phyloP scores from a whole-genome alignment of 2,888 invertebrate genomes.

The Darwinula stevensoni region DNA sequence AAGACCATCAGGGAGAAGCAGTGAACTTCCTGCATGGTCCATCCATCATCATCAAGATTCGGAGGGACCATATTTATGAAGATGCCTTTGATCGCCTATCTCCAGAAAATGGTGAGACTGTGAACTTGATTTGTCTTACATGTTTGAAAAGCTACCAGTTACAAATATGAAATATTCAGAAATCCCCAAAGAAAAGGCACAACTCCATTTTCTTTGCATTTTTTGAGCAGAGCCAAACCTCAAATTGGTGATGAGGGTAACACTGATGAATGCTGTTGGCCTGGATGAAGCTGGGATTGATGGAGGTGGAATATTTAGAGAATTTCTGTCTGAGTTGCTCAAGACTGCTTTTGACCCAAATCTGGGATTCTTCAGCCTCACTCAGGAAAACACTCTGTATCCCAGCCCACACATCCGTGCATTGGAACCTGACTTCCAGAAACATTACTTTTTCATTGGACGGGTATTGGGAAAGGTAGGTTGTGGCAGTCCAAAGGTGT shows the following conservation, averaged over 20 bases:
- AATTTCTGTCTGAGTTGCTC: slow-evolving; percentile 71
- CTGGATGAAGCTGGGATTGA: slow-evolving; percentile 88
- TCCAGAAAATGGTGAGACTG: slow-evolving; percentile 41
- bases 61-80: slow-evolving; percentile 83
- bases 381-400: slow-evolving; percentile 72
- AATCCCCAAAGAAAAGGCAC: background rate
- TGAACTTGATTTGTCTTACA: background rate
- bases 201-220: slow-evolving; percentile 4
- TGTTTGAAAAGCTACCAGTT: slow-evolving; percentile 4
- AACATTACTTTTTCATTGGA: slow-evolving; percentile 83
- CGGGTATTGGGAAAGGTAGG: slow-evolving; percentile 67
- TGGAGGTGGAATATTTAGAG: slow-evolving; percentile 84
- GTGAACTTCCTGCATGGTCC: slow-evolving; percentile 43
- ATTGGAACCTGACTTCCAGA: slow-evolving; percentile 49
- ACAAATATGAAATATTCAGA: background rate
- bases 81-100: slow-evolving; percentile 87
- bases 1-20: slow-evolving; percentile 39
- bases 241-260: slow-evolving; percentile 53
- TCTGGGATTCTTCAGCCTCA: slow-evolving; percentile 63
- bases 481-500: background rate
- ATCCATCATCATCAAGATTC: slow-evolving; percentile 38
- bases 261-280: slow-evolving; percentile 64
- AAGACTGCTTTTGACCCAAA: slow-evolving; percentile 92
- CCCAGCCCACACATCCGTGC: slow-evolving; percentile 78
- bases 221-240: slow-evolving; percentile 55